A percentile compares a stretch with the other conserved stretches of the same genome.
phyloP scores from a whole-genome alignment of 37 sponge, comb jelly and placozoan genomes.

The Theonella swinhoei region DNA sequence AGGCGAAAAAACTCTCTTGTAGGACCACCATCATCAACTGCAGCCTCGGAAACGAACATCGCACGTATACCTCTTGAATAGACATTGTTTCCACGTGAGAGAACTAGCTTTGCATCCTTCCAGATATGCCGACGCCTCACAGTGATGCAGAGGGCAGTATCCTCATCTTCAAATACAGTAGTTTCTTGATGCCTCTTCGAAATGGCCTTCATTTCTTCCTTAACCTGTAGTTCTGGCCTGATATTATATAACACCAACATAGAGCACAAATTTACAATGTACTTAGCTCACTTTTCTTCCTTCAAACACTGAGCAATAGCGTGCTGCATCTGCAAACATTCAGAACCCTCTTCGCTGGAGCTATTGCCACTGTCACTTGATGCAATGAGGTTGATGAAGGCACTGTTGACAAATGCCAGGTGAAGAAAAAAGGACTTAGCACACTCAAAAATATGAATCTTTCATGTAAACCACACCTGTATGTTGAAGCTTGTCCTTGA shows the following conservation, averaged over 20 bases:
- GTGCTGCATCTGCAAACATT: not conserved
- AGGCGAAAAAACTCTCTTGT: not conserved
- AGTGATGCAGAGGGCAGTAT: too few relatives aligned
- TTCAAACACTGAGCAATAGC: not conserved
- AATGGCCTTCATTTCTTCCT: not conserved
- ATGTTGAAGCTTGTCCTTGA: not conserved
- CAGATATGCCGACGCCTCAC: not conserved
- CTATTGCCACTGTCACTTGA: not conserved
- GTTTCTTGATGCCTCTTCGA: not conserved
- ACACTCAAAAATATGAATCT: not conserved
- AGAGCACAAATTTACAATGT: too few relatives aligned
- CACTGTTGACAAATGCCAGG: not conserved
- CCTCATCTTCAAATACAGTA: not conserved
- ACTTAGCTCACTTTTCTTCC: not conserved
- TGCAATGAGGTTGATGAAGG: not conserved
- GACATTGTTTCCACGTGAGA: not conserved
- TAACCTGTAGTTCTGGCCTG: too few relatives aligned
- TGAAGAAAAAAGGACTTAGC: not conserved
- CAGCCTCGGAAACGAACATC: not conserved
- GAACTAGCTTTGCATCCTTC: not conserved
- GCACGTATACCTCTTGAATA: not conserved
- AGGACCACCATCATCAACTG: conserved; percentile 3
- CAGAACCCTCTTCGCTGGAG: not conserved
- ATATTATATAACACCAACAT: too few relatives aligned
- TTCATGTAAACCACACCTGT: not conserved